phyloP scores from a whole-genome alignment of 2,888 invertebrate genomes.

The Sinodicranocentrus sp. region DNA sequence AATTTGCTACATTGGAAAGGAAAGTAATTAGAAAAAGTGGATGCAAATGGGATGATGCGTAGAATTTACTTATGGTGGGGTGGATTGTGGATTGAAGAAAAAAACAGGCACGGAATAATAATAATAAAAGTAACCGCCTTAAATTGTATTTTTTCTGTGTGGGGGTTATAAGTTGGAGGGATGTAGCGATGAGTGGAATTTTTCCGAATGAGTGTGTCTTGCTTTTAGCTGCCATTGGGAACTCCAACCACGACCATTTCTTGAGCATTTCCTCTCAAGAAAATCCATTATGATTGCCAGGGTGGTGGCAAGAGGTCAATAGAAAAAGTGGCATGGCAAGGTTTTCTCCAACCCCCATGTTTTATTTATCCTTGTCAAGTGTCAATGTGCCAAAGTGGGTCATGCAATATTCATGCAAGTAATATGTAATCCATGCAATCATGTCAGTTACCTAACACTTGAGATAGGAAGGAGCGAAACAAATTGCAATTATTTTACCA shows the following conservation, averaged over 20 bases:
- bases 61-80: too few relatives aligned
- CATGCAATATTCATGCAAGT: neutral
- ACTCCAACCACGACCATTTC: too few relatives aligned
- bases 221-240: too few relatives aligned
- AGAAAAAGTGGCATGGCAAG: neutral
- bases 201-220: too few relatives aligned
- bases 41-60: neutral
- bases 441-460: slow-evolving; percentile 21
- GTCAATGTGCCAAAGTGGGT: slow-evolving; percentile 4
- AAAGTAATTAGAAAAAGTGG: slow-evolving; percentile 7
- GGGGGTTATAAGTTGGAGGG: too few relatives aligned
- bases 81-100: too few relatives aligned
- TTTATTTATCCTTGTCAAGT: slow-evolving; percentile 35
- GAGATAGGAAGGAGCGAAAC: neutral
- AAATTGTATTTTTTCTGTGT: too few relatives aligned
- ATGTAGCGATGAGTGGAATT: too few relatives aligned
- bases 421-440: slow-evolving; percentile 1
- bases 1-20: neutral
- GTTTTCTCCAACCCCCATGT: neutral
- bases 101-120: too few relatives aligned
- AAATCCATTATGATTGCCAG: too few relatives aligned
- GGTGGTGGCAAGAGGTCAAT: neutral
- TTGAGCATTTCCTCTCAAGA: too few relatives aligned
- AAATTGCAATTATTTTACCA: neutral
- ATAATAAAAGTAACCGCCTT: too few relatives aligned